Evolutionary conservation across 2,113 vertebrate genomes (phyloP).

Genomic region (Cryptotis parvus): DNA sequence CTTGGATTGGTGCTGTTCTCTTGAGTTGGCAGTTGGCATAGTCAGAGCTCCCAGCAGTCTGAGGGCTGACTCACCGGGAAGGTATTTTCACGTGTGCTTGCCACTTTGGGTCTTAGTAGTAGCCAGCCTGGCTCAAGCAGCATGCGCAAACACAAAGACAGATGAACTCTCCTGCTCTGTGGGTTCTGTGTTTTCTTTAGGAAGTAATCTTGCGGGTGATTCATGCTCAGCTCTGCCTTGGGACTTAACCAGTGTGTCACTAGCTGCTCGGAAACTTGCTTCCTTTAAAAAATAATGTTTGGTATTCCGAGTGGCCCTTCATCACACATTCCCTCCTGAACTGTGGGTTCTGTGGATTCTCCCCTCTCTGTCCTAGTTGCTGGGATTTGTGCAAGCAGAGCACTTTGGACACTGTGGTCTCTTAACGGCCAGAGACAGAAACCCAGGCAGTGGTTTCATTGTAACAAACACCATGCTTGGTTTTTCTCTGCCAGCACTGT

Average conservation of each 20-base stretch:
- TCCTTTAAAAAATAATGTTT: neutral
- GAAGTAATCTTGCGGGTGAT: neutral
- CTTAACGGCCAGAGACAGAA: no score
- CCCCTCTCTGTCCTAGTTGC: no score
- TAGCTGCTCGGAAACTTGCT: neutral
- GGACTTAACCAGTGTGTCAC: neutral
- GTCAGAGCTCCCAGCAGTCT: neutral
- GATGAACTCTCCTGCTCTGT: neutral
- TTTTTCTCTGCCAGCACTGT: neutral
- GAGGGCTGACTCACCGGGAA: neutral
- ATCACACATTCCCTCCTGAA: neutral
- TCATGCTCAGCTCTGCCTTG: neutral
- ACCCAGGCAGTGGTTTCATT: neutral
- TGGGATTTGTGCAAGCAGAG: no score
- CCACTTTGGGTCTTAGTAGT: neutral
- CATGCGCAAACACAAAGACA: neutral
- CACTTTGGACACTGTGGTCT: neutral
- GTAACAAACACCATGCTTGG: neutral
- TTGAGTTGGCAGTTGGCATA: neutral
- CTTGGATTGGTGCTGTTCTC: neutral
- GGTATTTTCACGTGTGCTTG: constrained; percentile 7
- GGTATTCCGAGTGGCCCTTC: neutral
- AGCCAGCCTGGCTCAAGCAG: no score
- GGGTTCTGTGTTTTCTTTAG: constrained; percentile 10
- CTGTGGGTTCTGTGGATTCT: neutral